These are phyloP conservation scores for Sebastes ruberrimus DNA, from an alignment of 2,797 vertebrate species.

Conservation along the genomic window DNA sequence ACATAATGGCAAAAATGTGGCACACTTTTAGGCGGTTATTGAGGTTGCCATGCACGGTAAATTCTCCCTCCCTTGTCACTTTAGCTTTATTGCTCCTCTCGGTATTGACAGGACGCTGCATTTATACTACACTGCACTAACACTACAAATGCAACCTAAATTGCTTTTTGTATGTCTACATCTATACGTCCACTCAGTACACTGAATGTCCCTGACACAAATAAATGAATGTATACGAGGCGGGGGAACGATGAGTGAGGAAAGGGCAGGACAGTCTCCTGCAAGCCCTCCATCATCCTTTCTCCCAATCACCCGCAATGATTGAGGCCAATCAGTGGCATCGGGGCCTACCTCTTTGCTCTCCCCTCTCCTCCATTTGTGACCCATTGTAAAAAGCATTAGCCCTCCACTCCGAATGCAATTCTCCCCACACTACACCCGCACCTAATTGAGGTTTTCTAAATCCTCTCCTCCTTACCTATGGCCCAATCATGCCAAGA, in stretches of 20 bases:
- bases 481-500: conserved; percentile 58
- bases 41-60: conserved; percentile 7
- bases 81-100: conserved; percentile 31
- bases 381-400: conserved; percentile 58
- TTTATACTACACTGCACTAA: neutral
- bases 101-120: conserved; percentile 20
- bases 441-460: conserved; percentile 62
- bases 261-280: conserved; percentile 12
- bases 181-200: neutral
- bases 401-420: conserved; percentile 45
- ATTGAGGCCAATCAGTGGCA: conserved; percentile 74
- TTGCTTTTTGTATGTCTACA: conserved; percentile 15
- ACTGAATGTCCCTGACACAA: conserved; percentile 28
- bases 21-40: conserved; percentile 6
- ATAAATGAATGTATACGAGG: conserved; percentile 55
- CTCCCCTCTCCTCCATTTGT: conserved; percentile 51
- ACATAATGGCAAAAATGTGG: conserved; percentile 36
- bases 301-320: conserved; percentile 62
- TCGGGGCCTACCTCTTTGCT: conserved; percentile 35
- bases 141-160: conserved; percentile 22
- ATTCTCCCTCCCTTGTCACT: conserved; percentile 18
- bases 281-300: conserved; percentile 50
- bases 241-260: neutral
- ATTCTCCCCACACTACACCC: conserved; percentile 13
- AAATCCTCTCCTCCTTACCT: conserved; percentile 53